Conservation (phyloP, 2,888 invertebrate species). For the Teinopalpus imperialis region DNA sequence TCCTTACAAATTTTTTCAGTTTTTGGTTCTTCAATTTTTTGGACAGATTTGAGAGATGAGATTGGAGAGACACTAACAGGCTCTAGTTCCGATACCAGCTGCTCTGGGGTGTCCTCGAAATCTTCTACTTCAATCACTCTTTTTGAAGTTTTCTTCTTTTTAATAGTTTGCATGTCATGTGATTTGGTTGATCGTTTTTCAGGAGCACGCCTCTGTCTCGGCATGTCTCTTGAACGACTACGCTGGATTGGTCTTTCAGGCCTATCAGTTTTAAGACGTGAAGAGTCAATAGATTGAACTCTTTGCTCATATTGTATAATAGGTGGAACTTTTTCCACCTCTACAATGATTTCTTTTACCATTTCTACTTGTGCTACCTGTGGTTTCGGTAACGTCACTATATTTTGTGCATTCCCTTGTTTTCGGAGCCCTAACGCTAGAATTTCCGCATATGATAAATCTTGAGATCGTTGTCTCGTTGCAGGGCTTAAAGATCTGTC, state of each 20-base stretch:
- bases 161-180: constrained; percentile 54
- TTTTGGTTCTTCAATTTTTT: constrained; percentile 25
- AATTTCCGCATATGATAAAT: constrained; percentile 87
- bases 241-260: constrained; percentile 45
- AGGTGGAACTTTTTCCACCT: constrained; percentile 49
- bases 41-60: not conserved
- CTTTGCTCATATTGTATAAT: constrained; percentile 43
- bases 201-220: constrained; percentile 59
- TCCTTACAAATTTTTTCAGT: constrained; percentile 35
- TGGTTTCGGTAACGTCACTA: constrained; percentile 57
- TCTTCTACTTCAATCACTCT: constrained; percentile 69
- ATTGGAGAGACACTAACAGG: not conserved
- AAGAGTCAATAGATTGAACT: constrained; percentile 31
- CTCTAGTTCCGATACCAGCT: constrained; percentile 27
- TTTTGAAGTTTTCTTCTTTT: constrained; percentile 64
- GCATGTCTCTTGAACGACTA: constrained; percentile 67
- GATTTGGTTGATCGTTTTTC: constrained; percentile 64
- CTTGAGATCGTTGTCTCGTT: constrained; percentile 74
- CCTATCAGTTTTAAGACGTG: constrained; percentile 36
- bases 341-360: constrained; percentile 58
- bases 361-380: constrained; percentile 66
- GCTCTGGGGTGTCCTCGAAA: constrained; percentile 54
- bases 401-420: constrained; percentile 47
- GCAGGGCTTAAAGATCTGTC: constrained; percentile 52
- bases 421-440: constrained; percentile 84